Conservation (phyloP, 2,888 invertebrate species). For the Protodeltote pygarga region DNA sequence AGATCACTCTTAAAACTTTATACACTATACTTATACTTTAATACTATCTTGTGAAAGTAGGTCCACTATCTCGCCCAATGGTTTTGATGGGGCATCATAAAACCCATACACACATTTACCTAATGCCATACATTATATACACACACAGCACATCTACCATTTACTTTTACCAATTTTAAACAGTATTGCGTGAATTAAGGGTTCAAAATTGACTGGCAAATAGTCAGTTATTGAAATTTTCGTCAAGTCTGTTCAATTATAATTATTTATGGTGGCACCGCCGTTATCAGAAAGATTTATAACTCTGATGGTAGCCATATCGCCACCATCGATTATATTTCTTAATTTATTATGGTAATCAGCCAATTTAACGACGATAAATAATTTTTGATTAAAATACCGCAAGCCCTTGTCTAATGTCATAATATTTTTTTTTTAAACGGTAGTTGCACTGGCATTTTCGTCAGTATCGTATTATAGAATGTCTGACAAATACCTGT, state of each 20-base stretch:
- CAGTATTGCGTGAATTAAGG: neutral
- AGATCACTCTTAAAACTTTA: slow-evolving; percentile 1
- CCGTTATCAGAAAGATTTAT: slow-evolving; percentile 4
- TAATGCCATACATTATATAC: slow-evolving; percentile 11
- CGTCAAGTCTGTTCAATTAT: slow-evolving; percentile 4
- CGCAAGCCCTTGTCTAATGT: slow-evolving; percentile 6
- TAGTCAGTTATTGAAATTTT: neutral
- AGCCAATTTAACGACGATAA: slow-evolving; percentile 1
- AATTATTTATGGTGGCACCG: slow-evolving; percentile 5
- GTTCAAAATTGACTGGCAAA: neutral
- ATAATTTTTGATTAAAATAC: slow-evolving; percentile 1
- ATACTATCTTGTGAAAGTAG: slow-evolving; percentile 18
- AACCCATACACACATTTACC: neutral
- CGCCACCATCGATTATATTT: neutral
- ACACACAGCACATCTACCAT: too few species aligned
- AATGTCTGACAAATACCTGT: too few species aligned
- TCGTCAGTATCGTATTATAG: too few species aligned
- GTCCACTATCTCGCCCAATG: neutral
- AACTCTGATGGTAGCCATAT: too few species aligned
- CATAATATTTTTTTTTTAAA: slow-evolving; percentile 1
- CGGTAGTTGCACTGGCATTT: too few species aligned
- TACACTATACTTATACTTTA: too few species aligned
- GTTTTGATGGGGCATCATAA: slow-evolving; percentile 8
- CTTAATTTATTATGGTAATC: slow-evolving; percentile 21
- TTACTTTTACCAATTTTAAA: neutral